Conservation (phyloP, 2,797 vertebrate genomes). For the Cyclura pinguis region DNA sequence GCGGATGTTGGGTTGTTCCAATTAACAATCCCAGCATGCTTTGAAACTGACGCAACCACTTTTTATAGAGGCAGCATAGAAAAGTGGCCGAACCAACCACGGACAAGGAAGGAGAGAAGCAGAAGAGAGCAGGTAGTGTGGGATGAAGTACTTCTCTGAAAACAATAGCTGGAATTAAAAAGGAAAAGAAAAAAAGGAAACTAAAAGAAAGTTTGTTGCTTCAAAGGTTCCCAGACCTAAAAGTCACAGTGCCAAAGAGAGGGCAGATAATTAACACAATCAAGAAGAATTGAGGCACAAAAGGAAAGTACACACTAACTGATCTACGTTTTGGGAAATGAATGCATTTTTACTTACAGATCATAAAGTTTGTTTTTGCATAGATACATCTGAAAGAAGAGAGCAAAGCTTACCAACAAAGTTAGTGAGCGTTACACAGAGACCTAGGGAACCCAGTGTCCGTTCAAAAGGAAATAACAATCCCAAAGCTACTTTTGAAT, state of each 20-base stretch:
- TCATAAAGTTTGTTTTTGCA: constrained; percentile 90
- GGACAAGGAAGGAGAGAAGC: constrained; percentile 85
- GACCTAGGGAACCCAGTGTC: constrained; percentile 74
- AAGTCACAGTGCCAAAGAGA: constrained; percentile 85
- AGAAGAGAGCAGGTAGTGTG: constrained; percentile 85
- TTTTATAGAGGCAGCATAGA: constrained; percentile 80
- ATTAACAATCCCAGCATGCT: constrained; percentile 87
- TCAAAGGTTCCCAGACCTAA: constrained; percentile 89
- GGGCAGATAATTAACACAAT: constrained; percentile 83
- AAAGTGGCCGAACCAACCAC: constrained; percentile 89
- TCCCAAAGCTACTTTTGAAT: constrained; percentile 75
- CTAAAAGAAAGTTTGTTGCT: constrained; percentile 83
- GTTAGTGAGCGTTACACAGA: constrained; percentile 81
- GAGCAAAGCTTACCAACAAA: constrained; percentile 85
- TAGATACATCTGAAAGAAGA: constrained; percentile 89
- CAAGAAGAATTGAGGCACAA: constrained; percentile 88
- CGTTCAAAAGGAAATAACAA: constrained; percentile 69
- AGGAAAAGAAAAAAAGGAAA: constrained; percentile 35
- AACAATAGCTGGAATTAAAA: constrained; percentile 83
- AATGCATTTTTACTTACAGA: constrained; percentile 99
- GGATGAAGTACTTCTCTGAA: constrained; percentile 87
- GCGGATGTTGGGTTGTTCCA: constrained; percentile 90
- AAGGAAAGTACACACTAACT: constrained; percentile 87
- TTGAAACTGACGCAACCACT: constrained; percentile 87
- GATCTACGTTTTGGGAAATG: constrained; percentile 89